phyloP scores from a whole-genome alignment of 2,888 invertebrate genomes.

The Germaria angustata region DNA sequence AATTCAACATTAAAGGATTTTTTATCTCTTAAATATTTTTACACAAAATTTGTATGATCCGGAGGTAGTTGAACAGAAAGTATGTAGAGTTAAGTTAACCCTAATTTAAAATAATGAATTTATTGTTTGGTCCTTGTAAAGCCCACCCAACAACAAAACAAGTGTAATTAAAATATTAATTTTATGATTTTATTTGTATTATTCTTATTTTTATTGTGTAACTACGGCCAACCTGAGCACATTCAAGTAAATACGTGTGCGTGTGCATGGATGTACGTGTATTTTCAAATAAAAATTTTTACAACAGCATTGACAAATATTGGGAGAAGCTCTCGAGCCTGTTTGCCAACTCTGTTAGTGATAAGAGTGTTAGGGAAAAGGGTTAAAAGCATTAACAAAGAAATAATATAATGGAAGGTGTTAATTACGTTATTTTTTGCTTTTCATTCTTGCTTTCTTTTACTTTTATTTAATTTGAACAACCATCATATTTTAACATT shows the following conservation, averaged over 20 bases:
- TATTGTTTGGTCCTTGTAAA: conserved; percentile 28
- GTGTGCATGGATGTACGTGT: background rate
- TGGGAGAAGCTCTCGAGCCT: background rate
- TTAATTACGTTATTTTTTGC: conserved; percentile 40
- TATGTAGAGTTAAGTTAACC: conserved; percentile 19
- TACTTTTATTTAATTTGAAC: background rate
- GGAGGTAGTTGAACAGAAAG: background rate
- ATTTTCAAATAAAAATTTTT: background rate
- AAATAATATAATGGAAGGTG: conserved; percentile 28
- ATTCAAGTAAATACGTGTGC: background rate
- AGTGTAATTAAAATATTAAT: conserved; percentile 62
- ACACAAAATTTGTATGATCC: background rate
- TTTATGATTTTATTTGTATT: conserved; percentile 57
- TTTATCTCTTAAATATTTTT: conserved; percentile 25
- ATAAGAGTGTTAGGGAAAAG: conserved; percentile 39
- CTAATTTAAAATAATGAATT: conserved; percentile 50
- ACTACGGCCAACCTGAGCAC: background rate
- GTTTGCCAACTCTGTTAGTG: conserved; percentile 1
- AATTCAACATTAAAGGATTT: conserved; percentile 22
- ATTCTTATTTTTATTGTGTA: conserved; percentile 14
- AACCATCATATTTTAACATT: conserved; percentile 8
- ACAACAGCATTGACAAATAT: background rate
- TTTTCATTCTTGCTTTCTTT: background rate
- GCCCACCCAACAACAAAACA: conserved; percentile 15
- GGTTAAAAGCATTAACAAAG: conserved; percentile 28